Percentiles rank a stretch among this genome's conserved stretches.
Conservation (phyloP, 2,797 vertebrate species). For the Platalea minor region DNA sequence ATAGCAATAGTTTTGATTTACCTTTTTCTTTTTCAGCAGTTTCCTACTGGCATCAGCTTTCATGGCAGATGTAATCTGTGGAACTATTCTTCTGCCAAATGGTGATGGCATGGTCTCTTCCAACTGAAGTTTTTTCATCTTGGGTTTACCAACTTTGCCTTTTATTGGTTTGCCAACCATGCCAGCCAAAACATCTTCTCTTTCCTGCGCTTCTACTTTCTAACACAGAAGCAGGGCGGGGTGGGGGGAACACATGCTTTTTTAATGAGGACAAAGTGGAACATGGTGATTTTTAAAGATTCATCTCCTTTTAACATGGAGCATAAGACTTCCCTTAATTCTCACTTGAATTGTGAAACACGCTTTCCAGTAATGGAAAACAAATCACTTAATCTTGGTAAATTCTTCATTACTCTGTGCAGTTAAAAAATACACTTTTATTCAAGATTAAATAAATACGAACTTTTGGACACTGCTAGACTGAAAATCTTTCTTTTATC, state of each 20-base stretch:
- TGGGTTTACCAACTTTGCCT: constrained; percentile 96
- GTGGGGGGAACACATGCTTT: background rate
- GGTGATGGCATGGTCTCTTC: constrained; percentile 95
- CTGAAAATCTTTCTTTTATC: background rate
- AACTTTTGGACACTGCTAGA: background rate
- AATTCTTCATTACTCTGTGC: background rate
- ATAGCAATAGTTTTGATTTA: constrained; percentile 31
- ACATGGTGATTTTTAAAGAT: background rate
- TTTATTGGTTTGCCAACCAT: constrained; percentile 89
- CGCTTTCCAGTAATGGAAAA: background rate
- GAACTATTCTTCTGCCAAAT: constrained; percentile 89
- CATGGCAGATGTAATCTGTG: constrained; percentile 87
- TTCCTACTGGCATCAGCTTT: constrained; percentile 93
- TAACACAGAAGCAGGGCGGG: constrained; percentile 53
- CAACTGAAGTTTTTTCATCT: constrained; percentile 91
- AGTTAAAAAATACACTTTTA: background rate
- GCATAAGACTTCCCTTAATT: background rate
- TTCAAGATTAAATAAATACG: background rate
- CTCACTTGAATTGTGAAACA: background rate
- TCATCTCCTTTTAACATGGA: background rate
- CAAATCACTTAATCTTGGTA: background rate
- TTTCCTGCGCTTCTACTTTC: constrained; percentile 91
- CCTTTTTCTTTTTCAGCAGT: constrained; percentile 93
- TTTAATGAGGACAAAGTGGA: background rate
- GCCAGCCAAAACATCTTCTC: constrained; percentile 84